phyloP scores from a whole-genome alignment of 2,888 invertebrate species.

The Gryllus longicercus region DNA sequence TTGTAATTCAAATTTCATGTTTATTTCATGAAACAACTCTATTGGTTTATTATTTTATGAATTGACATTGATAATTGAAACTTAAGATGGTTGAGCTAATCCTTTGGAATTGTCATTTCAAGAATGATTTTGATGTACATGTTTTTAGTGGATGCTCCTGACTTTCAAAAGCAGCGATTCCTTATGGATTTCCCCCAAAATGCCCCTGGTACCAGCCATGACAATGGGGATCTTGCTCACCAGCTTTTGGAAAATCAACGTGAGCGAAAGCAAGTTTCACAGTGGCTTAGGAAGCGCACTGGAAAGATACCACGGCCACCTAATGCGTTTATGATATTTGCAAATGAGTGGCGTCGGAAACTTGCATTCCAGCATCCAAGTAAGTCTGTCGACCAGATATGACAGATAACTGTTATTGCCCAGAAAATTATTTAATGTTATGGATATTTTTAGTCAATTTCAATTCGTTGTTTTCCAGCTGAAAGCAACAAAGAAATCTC shows the following conservation, averaged over 20 bases:
- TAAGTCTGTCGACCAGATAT: slow-evolving; percentile 35
- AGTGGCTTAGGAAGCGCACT: background rate
- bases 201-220: slow-evolving; percentile 8
- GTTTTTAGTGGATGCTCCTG: slow-evolving; percentile 11
- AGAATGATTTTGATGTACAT: too few species aligned
- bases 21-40: too few species aligned
- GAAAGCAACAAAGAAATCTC: slow-evolving; percentile 53
- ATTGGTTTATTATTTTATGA: too few species aligned
- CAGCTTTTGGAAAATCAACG: background rate
- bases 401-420: too few species aligned
- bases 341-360: slow-evolving; percentile 51
- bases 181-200: slow-evolving; percentile 22
- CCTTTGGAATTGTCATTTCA: too few species aligned
- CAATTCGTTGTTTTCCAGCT: slow-evolving; percentile 39
- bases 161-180: slow-evolving; percentile 26
- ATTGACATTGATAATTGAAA: too few species aligned
- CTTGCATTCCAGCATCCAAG: slow-evolving; percentile 49
- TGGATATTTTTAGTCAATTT: background rate
- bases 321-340: slow-evolving; percentile 55
- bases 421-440: background rate
- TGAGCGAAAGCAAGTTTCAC: background rate
- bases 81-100: too few species aligned
- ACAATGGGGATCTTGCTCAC: background rate
- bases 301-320: slow-evolving; percentile 49
- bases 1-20: too few species aligned